Conservation (phyloP, 2,888 invertebrate species). For the Serrognathus titanus region DNA sequence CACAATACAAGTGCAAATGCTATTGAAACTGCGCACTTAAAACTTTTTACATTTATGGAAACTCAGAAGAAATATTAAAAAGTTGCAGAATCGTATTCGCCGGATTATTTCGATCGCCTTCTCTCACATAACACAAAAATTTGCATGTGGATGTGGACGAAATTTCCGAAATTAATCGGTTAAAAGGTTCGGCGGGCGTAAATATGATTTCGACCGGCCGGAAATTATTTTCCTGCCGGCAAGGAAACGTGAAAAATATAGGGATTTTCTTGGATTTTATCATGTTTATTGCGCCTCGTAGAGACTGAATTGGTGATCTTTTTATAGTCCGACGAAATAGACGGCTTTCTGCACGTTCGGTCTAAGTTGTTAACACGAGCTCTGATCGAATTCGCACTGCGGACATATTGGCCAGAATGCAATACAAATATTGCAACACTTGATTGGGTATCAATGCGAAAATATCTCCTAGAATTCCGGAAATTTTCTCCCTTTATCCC, state of each 20-base stretch:
- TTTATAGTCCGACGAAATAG: constrained; percentile 2
- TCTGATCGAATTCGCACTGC: not conserved
- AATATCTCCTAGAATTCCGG: too few species aligned
- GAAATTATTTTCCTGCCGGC: too few species aligned
- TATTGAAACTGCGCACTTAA: constrained; percentile 12
- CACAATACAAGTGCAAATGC: constrained; percentile 14
- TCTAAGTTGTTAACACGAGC: not conserved
- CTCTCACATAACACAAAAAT: too few species aligned
- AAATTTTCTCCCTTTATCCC: too few species aligned
- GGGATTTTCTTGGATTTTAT: not conserved
- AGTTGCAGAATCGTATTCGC: constrained; percentile 4
- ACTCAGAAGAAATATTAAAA: constrained; percentile 17
- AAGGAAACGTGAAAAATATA: not conserved
- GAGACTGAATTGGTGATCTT: constrained; percentile 1
- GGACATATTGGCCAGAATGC: not conserved
- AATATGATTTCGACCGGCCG: too few species aligned
- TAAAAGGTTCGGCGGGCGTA: too few species aligned
- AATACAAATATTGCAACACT: constrained; percentile 1
- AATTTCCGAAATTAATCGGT: too few species aligned
- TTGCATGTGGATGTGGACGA: too few species aligned
- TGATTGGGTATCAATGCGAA: constrained; percentile 2
- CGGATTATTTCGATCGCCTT: not conserved
- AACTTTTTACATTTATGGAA: constrained; percentile 18
- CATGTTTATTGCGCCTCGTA: constrained; percentile 1
- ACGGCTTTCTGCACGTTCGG: not conserved